phyloP scores from a whole-genome alignment of 2,797 vertebrate genomes.

The Rhyacichthys aspro region DNA sequence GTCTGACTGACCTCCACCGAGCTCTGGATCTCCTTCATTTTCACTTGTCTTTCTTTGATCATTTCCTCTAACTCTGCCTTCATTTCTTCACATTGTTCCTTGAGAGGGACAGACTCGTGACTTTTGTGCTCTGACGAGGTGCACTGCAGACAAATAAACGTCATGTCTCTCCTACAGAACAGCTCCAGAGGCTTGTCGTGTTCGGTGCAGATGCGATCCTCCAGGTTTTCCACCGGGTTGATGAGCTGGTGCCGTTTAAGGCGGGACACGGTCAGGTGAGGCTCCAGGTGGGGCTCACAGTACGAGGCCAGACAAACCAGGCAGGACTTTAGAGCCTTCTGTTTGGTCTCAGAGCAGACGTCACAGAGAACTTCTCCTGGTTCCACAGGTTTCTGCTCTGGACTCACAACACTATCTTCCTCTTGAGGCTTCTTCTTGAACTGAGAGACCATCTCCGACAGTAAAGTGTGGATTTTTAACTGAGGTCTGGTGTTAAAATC shows the following conservation, averaged over 20 bases:
- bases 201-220: slow-evolving; percentile 18
- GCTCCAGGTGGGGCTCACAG: slow-evolving; percentile 40
- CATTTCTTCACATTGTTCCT: slow-evolving; percentile 12
- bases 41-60: slow-evolving; percentile 19
- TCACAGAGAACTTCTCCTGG: slow-evolving; percentile 26
- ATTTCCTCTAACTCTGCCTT: slow-evolving; percentile 6
- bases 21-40: slow-evolving; percentile 20
- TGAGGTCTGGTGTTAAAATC: slow-evolving; percentile 10
- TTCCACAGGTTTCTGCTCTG: slow-evolving; percentile 3
- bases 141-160: slow-evolving; percentile 24
- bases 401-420: slow-evolving; percentile 6
- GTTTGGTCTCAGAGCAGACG: slow-evolving; percentile 21
- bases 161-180: slow-evolving; percentile 34
- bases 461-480: slow-evolving; percentile 10
- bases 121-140: slow-evolving; percentile 1
- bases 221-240: slow-evolving; percentile 23
- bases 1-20: slow-evolving; percentile 14
- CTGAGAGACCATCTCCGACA: slow-evolving; percentile 25
- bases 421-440: slow-evolving; percentile 7
- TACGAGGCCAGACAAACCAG: slow-evolving; percentile 27
- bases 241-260: slow-evolving; percentile 29
- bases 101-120: slow-evolving; percentile 19
- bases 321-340: slow-evolving; percentile 33
- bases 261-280: background rate
- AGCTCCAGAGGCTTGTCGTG: slow-evolving; percentile 29